Evolutionary conservation across 35 echinoderm and acorn worm species (phyloP).

Genomic region (Strongylocentrotus purpuratus): DNA sequence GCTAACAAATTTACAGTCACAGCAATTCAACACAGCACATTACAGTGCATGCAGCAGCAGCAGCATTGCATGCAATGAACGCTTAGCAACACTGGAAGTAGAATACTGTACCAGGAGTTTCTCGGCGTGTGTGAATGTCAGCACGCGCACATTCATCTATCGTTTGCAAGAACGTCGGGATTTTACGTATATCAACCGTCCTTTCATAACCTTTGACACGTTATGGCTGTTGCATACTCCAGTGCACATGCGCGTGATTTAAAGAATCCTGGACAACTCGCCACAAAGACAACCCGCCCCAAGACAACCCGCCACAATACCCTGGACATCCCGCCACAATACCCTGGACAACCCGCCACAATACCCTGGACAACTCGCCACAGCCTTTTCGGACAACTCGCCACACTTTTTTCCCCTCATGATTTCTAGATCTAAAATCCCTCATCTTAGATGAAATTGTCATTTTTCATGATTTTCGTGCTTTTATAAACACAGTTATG

Average conservation of each 20-base stretch:
- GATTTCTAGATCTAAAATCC: no score
- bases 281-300: no score
- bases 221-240: not conserved
- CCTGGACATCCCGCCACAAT: no score
- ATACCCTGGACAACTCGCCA: no score
- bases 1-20: not conserved
- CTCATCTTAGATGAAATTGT: no score
- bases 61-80: not conserved
- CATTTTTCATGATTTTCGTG: no score
- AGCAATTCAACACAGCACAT: not conserved
- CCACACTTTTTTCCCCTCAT: no score
- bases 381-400: no score
- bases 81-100: constrained; percentile 13
- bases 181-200: not conserved
- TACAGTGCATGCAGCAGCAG: not conserved
- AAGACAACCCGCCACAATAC: no score
- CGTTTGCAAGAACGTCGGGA: not conserved
- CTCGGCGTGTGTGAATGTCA: not conserved
- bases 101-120: not conserved
- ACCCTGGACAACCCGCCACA: no score
- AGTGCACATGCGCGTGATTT: constrained; percentile 28
- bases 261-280: no score
- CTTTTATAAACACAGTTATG: no score
- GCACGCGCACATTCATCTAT: not conserved
- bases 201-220: not conserved